Percentiles rank a stretch among this genome's conserved stretches.
Evolutionary conservation across 2,113 vertebrate species (phyloP).

Genomic region (Panurus biarmicus): DNA sequence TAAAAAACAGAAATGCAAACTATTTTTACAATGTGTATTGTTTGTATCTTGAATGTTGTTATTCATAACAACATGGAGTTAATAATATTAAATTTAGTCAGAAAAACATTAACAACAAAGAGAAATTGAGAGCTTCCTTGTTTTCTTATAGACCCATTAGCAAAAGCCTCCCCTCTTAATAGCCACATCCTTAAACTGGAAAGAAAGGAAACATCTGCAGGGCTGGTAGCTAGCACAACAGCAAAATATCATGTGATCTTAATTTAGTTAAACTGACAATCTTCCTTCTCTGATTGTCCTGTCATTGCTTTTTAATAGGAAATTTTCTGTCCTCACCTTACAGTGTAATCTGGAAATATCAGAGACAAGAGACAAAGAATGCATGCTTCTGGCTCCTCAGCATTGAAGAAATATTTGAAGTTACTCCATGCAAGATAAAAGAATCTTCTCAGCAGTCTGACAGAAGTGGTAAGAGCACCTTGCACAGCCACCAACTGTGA

Average conservation of each 20-base stretch:
- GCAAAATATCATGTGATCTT: slow-evolving; percentile 49
- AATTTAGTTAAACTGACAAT: slow-evolving; percentile 19
- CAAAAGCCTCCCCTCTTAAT: slow-evolving; percentile 27
- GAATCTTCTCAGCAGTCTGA: neutral
- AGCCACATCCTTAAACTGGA: slow-evolving; percentile 55
- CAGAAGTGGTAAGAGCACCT: neutral
- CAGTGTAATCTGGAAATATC: neutral
- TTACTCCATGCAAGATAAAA: neutral
- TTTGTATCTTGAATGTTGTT: neutral
- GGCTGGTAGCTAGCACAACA: slow-evolving; percentile 27
- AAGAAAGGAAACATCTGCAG: slow-evolving; percentile 66
- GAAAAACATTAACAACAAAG: slow-evolving; percentile 34
- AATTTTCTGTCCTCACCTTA: slow-evolving; percentile 30
- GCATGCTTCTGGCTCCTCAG: neutral
- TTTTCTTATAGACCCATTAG: slow-evolving; percentile 45
- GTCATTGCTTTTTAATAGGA: neutral
- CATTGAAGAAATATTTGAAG: neutral
- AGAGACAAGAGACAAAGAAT: neutral
- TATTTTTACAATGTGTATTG: neutral
- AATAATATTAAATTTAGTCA: neutral
- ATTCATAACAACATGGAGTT: neutral
- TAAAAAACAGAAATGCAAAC: neutral
- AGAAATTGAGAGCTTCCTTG: slow-evolving; percentile 50
- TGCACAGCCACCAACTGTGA: neutral
- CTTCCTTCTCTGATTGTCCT: slow-evolving; percentile 4